phyloP scores from a whole-genome alignment of 2,888 invertebrate species.

The Bugula neritina region DNA sequence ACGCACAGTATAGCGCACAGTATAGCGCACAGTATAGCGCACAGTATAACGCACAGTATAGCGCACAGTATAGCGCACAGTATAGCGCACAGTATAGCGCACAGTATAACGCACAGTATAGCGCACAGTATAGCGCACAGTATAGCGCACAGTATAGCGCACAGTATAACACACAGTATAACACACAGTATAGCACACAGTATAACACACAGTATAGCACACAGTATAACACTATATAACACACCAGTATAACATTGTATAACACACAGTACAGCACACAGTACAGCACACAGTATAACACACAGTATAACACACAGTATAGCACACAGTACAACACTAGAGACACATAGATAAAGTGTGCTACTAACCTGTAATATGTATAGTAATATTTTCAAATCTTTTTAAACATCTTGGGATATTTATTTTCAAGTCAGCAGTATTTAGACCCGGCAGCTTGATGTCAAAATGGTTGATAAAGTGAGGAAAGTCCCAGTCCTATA shows the following conservation, averaged over 20 bases:
- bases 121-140: background rate
- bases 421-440: conserved; percentile 49
- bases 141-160: background rate
- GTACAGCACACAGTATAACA: background rate
- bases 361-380: conserved; percentile 54
- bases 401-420: conserved; percentile 49
- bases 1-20: background rate
- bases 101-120: background rate
- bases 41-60: background rate
- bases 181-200: background rate
- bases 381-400: conserved; percentile 38
- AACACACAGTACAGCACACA: background rate
- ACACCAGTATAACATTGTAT: background rate
- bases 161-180: background rate
- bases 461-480: conserved; percentile 57
- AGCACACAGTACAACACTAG: background rate
- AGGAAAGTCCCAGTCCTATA: conserved; percentile 58
- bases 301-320: background rate
- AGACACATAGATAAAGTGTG: no score
- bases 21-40: background rate
- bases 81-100: background rate
- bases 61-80: background rate
- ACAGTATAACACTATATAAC: background rate
- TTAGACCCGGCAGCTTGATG: conserved; percentile 57
- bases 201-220: background rate